Percentiles rank a stretch among this genome's conserved stretches.
Conservation (phyloP, 2,113 vertebrate genomes). For the Cichladusa arquata region DNA sequence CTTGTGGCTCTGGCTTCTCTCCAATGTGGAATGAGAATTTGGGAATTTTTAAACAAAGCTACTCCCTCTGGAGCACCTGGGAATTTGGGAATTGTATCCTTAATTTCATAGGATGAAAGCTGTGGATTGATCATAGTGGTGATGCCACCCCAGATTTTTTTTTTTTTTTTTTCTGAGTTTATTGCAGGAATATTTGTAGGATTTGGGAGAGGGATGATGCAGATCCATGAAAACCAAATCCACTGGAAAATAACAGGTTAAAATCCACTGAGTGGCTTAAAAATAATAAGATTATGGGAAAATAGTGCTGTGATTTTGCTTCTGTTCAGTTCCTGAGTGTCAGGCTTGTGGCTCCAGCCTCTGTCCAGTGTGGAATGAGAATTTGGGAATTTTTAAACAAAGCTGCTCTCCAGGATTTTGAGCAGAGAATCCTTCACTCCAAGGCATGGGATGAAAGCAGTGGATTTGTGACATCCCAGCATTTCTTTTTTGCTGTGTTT, state of each 20-base stretch:
- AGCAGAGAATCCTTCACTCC: not conserved
- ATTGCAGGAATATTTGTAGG: not conserved
- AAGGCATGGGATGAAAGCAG: not conserved
- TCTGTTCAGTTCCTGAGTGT: not conserved
- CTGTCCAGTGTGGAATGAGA: accelerated
- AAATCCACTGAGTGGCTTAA: not conserved
- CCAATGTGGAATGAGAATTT: not conserved
- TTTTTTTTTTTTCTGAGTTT: not conserved
- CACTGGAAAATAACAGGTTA: not conserved
- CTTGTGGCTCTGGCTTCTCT: not conserved
- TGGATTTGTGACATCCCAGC: accelerated
- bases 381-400: not conserved
- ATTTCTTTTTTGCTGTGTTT: not conserved
- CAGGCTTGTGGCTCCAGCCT: not conserved
- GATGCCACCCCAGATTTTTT: not conserved
- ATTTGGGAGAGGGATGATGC: not conserved
- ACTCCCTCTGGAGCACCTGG: not conserved
- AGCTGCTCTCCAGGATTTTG: not conserved
- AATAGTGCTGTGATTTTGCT: not conserved
- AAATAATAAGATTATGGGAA: not conserved
- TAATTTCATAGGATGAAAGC: not conserved
- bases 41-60: not conserved
- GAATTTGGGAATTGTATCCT: not conserved
- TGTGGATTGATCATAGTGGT: not conserved
- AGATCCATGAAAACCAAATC: not conserved